Conservation (phyloP, 1,140 invertebrate genomes). For the Drosophila sturtevanti region DNA sequence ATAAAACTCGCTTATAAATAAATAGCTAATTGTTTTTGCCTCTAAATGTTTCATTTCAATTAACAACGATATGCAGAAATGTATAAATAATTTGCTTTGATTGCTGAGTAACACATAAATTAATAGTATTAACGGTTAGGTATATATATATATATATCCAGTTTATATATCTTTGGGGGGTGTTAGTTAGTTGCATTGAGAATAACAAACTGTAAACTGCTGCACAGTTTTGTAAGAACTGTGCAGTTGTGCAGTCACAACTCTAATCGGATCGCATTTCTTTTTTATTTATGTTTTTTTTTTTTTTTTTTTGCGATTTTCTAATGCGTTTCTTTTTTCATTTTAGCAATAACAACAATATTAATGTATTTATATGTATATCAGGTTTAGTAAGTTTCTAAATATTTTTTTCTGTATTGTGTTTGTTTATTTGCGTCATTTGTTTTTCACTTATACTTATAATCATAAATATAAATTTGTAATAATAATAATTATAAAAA, state of each 20-base stretch:
- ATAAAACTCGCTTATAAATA: constrained; percentile 36
- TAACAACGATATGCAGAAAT: constrained; percentile 76
- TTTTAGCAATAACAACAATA: constrained; percentile 11
- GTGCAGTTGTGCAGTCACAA: constrained; percentile 34
- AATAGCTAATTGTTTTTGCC: constrained; percentile 34
- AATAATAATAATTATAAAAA: constrained; percentile 72
- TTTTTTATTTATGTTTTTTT: neutral
- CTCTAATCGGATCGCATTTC: neutral
- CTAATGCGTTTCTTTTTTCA: constrained; percentile 7
- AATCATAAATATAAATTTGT: constrained; percentile 74
- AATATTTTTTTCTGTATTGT: constrained; percentile 51
- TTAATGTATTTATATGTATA: constrained; percentile 38
- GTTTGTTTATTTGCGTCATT: constrained; percentile 79
- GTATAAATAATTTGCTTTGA: constrained; percentile 44
- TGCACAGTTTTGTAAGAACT: constrained; percentile 34
- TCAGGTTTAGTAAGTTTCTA: constrained; percentile 29
- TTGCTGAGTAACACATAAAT: constrained; percentile 53
- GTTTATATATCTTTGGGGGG: constrained; percentile 9
- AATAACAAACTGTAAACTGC: constrained; percentile 32
- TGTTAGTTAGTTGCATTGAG: neutral
- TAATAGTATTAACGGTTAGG: constrained; percentile 39
- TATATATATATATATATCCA: constrained; percentile 47
- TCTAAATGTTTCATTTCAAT: constrained; percentile 34
- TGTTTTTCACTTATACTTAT: constrained; percentile 71
- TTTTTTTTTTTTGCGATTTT: constrained; percentile 19